phyloP scores from a whole-genome alignment of 2,797 vertebrate genomes.

The Oreochromis grahami region DNA sequence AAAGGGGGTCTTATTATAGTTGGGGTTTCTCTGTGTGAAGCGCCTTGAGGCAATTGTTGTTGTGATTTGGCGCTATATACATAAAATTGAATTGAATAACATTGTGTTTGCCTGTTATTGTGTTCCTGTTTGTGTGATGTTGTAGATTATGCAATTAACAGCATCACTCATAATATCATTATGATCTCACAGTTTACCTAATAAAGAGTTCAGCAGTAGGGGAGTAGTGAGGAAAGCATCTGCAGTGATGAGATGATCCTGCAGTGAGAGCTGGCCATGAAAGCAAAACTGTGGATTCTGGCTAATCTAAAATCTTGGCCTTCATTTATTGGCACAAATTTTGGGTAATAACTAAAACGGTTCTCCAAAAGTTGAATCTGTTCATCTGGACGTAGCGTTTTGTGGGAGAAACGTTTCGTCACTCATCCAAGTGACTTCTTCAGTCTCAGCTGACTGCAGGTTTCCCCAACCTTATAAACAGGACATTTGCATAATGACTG shows the following conservation, averaged over 20 bases:
- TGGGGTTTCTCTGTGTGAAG: too few relatives aligned
- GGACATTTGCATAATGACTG: too few relatives aligned
- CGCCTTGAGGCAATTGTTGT: too few relatives aligned
- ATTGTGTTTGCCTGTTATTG: neutral
- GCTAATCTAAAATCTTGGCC: neutral
- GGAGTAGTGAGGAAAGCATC: rapidly evolving
- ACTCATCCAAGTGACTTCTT: too few relatives aligned
- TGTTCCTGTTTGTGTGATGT: neutral
- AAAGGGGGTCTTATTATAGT: too few relatives aligned
- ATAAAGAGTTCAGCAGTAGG: neutral
- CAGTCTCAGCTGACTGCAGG: too few relatives aligned
- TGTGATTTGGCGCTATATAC: too few relatives aligned
- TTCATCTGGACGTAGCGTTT: too few relatives aligned
- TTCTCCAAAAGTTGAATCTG: too few relatives aligned
- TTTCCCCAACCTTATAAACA: too few relatives aligned
- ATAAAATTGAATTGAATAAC: neutral
- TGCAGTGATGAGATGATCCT: neutral
- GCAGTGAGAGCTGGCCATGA: neutral
- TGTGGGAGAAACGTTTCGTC: too few relatives aligned
- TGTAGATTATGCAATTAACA: rapidly evolving
- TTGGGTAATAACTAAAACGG: neutral
- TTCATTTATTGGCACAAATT: neutral
- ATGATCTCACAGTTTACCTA: neutral
- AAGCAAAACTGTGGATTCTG: neutral
- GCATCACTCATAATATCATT: rapidly evolving